Percentiles rank a stretch among this genome's conserved stretches.
Evolutionary conservation across 2,113 vertebrate genomes (phyloP).

Genomic region (Pipra filicauda): DNA sequence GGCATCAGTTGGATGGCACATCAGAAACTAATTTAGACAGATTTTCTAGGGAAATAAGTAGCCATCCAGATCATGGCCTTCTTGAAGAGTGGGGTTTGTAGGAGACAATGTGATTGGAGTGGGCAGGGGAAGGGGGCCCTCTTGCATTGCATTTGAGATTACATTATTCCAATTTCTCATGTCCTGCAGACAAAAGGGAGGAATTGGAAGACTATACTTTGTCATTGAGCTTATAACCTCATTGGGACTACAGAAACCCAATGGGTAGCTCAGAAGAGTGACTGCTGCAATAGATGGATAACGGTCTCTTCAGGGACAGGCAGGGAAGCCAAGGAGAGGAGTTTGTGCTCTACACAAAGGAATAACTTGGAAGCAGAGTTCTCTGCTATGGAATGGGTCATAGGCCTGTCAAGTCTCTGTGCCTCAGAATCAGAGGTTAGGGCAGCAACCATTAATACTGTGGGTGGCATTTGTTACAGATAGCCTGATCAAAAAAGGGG

Average conservation of each 20-base stretch:
- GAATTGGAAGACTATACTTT: not conserved
- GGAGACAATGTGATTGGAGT: not conserved
- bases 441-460: not conserved
- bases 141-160: not conserved
- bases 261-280: not conserved
- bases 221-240: not conserved
- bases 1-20: not conserved
- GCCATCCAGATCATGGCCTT: not conserved
- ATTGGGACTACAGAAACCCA: not conserved
- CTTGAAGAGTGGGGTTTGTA: not conserved
- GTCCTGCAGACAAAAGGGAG: not conserved
- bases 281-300: not conserved
- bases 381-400: not conserved
- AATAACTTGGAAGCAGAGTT: not conserved
- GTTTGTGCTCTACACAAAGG: not conserved
- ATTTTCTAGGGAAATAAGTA: not conserved
- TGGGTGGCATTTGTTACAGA: not conserved
- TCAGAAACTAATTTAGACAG: not conserved
- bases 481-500: not conserved
- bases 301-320: not conserved
- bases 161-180: not conserved
- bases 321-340: not conserved
- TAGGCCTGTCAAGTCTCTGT: not conserved
- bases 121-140: not conserved
- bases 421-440: not conserved